These are phyloP conservation scores for Noctua pronuba DNA, from an alignment of 2,888 invertebrate species.

Conservation along the genomic window DNA sequence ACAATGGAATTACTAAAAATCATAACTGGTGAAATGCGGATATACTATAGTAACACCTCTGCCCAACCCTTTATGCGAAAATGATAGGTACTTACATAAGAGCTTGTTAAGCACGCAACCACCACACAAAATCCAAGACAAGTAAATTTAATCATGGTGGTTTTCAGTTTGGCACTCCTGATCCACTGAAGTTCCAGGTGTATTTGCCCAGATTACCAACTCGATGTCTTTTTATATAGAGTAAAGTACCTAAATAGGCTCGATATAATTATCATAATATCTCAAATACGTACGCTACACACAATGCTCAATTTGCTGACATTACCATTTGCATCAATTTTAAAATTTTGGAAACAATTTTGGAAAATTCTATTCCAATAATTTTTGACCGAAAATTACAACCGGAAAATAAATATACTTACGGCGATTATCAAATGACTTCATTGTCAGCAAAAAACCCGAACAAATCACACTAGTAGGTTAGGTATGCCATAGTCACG, in stretches of 20 bases:
- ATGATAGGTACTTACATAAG: constrained; percentile 3
- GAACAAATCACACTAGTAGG: background rate
- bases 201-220: background rate
- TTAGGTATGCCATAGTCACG: background rate
- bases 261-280: background rate
- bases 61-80: too few relatives aligned
- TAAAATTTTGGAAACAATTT: background rate
- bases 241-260: background rate
- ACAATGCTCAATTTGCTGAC: background rate
- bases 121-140: constrained; percentile 4
- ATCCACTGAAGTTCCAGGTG: background rate
- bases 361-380: background rate
- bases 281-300: background rate
- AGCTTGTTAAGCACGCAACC: background rate
- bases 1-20: background rate
- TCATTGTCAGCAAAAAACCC: background rate
- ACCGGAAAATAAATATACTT: constrained; percentile 1
- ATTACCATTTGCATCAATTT: background rate
- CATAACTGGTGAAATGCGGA: too few relatives aligned
- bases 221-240: constrained; percentile 7
- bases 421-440: background rate
- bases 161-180: background rate
- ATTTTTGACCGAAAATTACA: background rate
- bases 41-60: background rate
- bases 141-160: constrained; percentile 3